Evolutionary conservation across 2,888 invertebrate species (phyloP), one percentile per base, ranked within the genome.

Genomic region (Andrena hattorfiana): DNA sequence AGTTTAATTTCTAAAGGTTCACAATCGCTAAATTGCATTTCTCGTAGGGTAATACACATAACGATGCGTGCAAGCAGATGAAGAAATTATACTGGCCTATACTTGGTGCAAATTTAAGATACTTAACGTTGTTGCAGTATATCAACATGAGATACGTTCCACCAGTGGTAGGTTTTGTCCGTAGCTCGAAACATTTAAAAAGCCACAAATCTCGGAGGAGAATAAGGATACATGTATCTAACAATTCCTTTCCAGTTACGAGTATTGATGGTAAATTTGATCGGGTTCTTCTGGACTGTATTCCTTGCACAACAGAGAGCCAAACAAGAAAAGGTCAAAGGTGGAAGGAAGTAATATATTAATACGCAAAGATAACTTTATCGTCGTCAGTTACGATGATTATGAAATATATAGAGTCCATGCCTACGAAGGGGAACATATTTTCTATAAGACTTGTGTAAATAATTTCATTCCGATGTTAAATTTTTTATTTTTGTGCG

Each of bases 251-350:
- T 78, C 87, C 94, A 97, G 97, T 94, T 98, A 72, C 95, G 97
- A 87, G 97, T 97, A n/a, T 94, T 97, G 13, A 95, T 96, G 78
- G 95, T 96, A 92, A 97, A 97, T 92, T 89, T 97, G n/a, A 96
- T 97, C 77, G 97, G 97, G 63, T 97, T 97, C 91, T 95, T 97
- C 87, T 97, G 97, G 97, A 96, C 96, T 1, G 96, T 97, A 92
- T 97, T 96, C 91, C 91, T 97, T 69, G 96, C 97, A 2, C 95
- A 95, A 81, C 96, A 96, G 91, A 95, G 97, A 90, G 95, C 96
- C 13, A 95, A 96, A 89, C 89, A 94, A 85, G 90, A 91, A 5
- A 88, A 78, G 63, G 26, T 70, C 6, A 81, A 70, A 78, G 64
- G 75, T 64, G 16, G 30, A 79, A 76, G 30, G 32, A 85, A 77